Evolutionary conservation across 2,888 invertebrate species (phyloP).

Genomic region (Gymnosoma rotundatum): DNA sequence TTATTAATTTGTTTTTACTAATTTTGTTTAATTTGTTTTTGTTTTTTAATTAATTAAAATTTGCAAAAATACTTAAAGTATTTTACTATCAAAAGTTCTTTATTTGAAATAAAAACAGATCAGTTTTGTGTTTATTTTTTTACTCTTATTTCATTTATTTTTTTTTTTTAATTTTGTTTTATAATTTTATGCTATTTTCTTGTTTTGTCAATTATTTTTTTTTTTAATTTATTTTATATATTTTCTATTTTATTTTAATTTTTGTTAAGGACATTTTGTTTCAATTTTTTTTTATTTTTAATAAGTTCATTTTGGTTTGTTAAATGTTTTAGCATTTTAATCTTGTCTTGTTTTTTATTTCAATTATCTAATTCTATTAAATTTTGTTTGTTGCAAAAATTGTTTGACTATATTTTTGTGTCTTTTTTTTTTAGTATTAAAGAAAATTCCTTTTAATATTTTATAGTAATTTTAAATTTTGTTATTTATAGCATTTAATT

Average conservation of each 20-base stretch:
- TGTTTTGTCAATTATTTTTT: neutral
- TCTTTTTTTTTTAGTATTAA: conserved; percentile 15
- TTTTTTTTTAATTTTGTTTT: conserved; percentile 22
- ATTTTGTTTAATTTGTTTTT: conserved; percentile 40
- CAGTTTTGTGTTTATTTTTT: conserved; percentile 34
- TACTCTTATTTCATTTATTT: conserved; percentile 29
- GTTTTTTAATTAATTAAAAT: conserved; percentile 56
- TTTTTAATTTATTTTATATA: neutral
- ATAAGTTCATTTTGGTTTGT: conserved; percentile 61
- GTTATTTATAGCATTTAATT: conserved; percentile 74
- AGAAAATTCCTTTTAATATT: conserved; percentile 1
- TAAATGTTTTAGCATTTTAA: conserved; percentile 45
- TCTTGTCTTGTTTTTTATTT: conserved; percentile 30
- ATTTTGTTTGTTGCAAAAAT: conserved; percentile 54
- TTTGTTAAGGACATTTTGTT: conserved; percentile 61
- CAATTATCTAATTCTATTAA: conserved; percentile 14
- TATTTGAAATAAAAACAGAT: conserved; percentile 53
- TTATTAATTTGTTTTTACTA: conserved; percentile 34
- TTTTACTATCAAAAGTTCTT: conserved; percentile 58
- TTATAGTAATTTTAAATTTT: conserved; percentile 74
- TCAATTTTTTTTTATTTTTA: conserved; percentile 46
- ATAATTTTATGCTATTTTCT: conserved; percentile 39
- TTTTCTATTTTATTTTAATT: conserved; percentile 2
- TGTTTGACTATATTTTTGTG: conserved; percentile 46
- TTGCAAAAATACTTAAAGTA: conserved; percentile 66